Evolutionary conservation across 2,888 invertebrate genomes (phyloP), one percentile per base, ranked within the genome.

Genomic region (Tridacna gigas): DNA sequence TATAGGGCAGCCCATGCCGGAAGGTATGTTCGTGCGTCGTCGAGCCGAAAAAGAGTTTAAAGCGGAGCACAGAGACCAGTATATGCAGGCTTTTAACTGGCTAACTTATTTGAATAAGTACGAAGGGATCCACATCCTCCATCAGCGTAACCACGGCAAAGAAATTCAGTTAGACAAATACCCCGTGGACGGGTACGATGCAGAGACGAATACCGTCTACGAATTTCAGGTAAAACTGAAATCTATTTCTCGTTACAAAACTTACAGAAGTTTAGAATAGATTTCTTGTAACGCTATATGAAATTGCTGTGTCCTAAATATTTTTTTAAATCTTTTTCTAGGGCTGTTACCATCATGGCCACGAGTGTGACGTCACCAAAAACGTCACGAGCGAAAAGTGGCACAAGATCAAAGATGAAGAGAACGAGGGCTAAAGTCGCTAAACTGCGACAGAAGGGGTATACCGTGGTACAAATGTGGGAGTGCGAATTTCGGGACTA

Each of bases 1-100:
- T 18, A 77, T 84, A n/a, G 84, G 79, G 22, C 79, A 83, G 74
- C 15, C 37, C 48, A 82, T 86, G 84, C 82, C 82, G 3, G 74
- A 37, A 15, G 84, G 86, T 18, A 66, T 76, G 12, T 84, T 80
- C 60, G 77, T 86, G 5, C 65, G 84, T 12, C 65, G 84, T 37
- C 47, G 69, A 20, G 25, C 71, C 15, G 78, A 84, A 56, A 71
- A 82, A 26, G 60, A 74, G 20, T 87, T 84, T 73, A 79, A 80
- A 74, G 84, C 84, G 18, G 82, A 81, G 61, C n/a, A 74, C 15
- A 65, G 79, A 45, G 83, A 81, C 56, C 66, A 67, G 20, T 81
- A 74, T n/a, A 69, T 71, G 75, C 48, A 37, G 15, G 76, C 81
- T 11, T 81, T 60, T 56, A 47, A 81, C 65, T 86, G 86, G 83